phyloP scores from a whole-genome alignment of 1,140 invertebrate genomes.

The Drosophila pseudoobscura region DNA sequence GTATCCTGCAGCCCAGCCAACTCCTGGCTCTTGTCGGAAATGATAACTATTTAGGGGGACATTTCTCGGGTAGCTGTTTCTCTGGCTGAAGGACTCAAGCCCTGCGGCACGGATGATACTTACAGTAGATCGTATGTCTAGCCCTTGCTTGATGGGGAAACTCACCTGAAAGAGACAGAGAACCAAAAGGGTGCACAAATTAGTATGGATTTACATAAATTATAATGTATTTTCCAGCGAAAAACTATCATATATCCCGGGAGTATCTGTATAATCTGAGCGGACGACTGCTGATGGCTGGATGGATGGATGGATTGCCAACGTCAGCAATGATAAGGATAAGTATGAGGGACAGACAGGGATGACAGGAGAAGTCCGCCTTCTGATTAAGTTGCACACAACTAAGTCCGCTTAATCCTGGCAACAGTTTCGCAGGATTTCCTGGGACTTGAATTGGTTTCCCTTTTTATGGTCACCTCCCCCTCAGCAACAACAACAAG shows the following conservation, averaged over 20 bases:
- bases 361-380: not conserved
- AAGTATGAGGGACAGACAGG: not conserved
- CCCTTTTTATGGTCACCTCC: slow-evolving; percentile 56
- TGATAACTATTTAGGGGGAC: too few relatives aligned
- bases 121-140: slow-evolving; percentile 60
- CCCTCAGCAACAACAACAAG: slow-evolving; percentile 14
- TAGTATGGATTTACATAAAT: not conserved
- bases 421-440: slow-evolving; percentile 73
- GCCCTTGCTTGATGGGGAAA: slow-evolving; percentile 13
- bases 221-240: not conserved
- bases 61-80: slow-evolving; percentile 22
- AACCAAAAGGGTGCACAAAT: slow-evolving; percentile 4
- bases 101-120: slow-evolving; percentile 54
- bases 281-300: slow-evolving; percentile 30
- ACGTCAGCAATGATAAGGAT: not conserved
- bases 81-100: not conserved
- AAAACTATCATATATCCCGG: too few relatives aligned
- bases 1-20: too few relatives aligned
- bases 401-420: slow-evolving; percentile 70
- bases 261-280: slow-evolving; percentile 19
- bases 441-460: slow-evolving; percentile 68
- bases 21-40: too few relatives aligned
- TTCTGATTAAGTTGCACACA: slow-evolving; percentile 44
- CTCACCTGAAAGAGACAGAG: slow-evolving; percentile 66
- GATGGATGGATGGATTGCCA: slow-evolving; percentile 20